Evolutionary conservation across 2,888 invertebrate genomes (phyloP).

Genomic region (Tetropium fuscum): DNA sequence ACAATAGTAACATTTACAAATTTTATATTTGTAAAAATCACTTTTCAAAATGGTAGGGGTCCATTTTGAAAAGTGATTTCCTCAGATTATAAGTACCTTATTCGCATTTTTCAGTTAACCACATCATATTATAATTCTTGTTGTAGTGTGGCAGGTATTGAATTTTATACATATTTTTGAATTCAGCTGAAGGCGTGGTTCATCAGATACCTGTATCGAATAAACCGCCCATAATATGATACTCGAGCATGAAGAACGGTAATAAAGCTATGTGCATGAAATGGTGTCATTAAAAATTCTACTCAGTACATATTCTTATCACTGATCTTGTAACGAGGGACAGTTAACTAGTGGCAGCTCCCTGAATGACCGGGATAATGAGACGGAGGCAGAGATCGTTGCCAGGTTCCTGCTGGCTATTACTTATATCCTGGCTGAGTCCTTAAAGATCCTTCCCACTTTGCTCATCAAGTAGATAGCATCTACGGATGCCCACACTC

Average conservation of each 20-base stretch:
- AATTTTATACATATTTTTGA: too few relatives aligned
- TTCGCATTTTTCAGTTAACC: too few relatives aligned
- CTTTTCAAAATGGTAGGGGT: too few relatives aligned
- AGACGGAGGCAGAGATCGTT: slow-evolving; percentile 45
- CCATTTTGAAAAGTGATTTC: too few relatives aligned
- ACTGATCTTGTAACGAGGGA: slow-evolving; percentile 50
- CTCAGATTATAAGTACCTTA: too few relatives aligned
- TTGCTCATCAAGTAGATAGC: slow-evolving; percentile 50
- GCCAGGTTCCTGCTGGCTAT: slow-evolving; percentile 42
- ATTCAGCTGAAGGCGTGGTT: too few relatives aligned
- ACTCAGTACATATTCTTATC: slow-evolving; percentile 49
- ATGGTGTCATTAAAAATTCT: slow-evolving; percentile 50
- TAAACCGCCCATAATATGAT: slow-evolving; percentile 29
- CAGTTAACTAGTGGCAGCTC: slow-evolving; percentile 51
- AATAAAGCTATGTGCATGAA: slow-evolving; percentile 44
- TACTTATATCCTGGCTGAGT: slow-evolving; percentile 47
- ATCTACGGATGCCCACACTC: slow-evolving; percentile 48
- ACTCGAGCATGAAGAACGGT: slow-evolving; percentile 32
- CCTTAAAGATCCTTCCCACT: slow-evolving; percentile 45
- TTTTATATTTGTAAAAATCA: too few relatives aligned
- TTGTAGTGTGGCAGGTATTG: too few relatives aligned
- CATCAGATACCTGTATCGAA: too few relatives aligned
- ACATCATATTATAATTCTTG: too few relatives aligned
- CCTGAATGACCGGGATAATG: slow-evolving; percentile 54
- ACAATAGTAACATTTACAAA: too few relatives aligned